phyloP scores from a whole-genome alignment of 2,888 invertebrate genomes.

The Cacoxenus indagator region DNA sequence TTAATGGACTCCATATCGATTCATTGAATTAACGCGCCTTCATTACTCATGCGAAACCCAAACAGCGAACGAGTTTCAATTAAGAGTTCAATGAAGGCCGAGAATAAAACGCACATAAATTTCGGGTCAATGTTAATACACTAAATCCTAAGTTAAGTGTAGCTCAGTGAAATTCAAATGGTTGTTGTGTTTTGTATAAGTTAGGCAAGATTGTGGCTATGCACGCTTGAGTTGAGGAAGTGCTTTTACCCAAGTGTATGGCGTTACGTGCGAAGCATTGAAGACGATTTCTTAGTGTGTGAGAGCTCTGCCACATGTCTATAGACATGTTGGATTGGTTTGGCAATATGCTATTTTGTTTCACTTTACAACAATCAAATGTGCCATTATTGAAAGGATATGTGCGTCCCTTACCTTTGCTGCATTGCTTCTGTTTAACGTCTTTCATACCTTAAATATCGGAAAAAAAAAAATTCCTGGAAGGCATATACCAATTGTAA shows the following conservation, averaged over 20 bases:
- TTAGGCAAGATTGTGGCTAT: constrained; percentile 22
- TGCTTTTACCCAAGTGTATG: constrained; percentile 48
- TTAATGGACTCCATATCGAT: constrained; percentile 35
- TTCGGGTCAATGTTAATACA: constrained; percentile 10
- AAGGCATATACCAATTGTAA: too few relatives aligned
- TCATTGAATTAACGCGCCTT: constrained; percentile 60
- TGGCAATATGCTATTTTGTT: background rate
- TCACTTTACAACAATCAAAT: background rate
- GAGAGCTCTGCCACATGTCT: background rate
- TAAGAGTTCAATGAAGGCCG: constrained; percentile 36
- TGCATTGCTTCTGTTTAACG: too few relatives aligned
- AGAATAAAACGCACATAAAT: constrained; percentile 31
- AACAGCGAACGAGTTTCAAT: constrained; percentile 50
- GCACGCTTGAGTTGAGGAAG: background rate
- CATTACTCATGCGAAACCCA: constrained; percentile 43
- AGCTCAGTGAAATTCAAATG: background rate
- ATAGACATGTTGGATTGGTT: too few relatives aligned
- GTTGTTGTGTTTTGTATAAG: background rate
- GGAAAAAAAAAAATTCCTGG: background rate
- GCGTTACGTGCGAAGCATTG: constrained; percentile 57
- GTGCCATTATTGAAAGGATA: background rate
- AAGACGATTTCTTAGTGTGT: constrained; percentile 11
- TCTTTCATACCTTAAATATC: background rate
- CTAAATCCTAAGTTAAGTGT: constrained; percentile 43
- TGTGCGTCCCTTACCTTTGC: background rate